These are phyloP conservation scores for Pangasianodon gigas DNA, from an alignment of 2,113 vertebrate genomes.

Conservation along the genomic window DNA sequence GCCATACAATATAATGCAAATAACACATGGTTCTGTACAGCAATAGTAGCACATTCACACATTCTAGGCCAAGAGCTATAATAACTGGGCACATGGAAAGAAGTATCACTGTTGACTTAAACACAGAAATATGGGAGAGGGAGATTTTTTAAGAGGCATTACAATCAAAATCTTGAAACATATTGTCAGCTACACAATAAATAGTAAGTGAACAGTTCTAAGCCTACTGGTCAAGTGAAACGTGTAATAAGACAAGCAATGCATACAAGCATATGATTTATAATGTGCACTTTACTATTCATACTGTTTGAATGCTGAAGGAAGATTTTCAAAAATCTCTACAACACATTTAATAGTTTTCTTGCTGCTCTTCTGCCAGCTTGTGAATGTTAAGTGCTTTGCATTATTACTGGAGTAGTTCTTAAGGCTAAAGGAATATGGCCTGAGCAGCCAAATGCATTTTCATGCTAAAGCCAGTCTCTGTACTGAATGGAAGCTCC, in stretches of 20 bases:
- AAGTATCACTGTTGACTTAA: constrained; percentile 45
- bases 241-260: constrained; percentile 39
- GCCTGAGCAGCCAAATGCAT: constrained; percentile 34
- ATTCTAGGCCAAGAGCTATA: constrained; percentile 64
- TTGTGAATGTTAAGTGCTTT: constrained; percentile 53
- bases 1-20: constrained; percentile 90
- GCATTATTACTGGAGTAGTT: constrained; percentile 47
- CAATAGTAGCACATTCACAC: constrained; percentile 80
- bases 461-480: constrained; percentile 15
- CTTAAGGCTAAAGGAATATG: constrained; percentile 39
- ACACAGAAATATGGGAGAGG: constrained; percentile 37
- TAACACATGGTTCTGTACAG: constrained; percentile 83
- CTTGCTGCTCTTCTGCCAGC: constrained; percentile 10
- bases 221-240: constrained; percentile 39
- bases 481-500: constrained; percentile 3
- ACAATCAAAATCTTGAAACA: constrained; percentile 6
- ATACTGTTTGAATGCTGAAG: constrained; percentile 17
- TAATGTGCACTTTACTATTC: constrained; percentile 20
- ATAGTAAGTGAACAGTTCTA: constrained; percentile 42
- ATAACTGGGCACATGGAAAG: constrained; percentile 46
- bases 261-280: constrained; percentile 25
- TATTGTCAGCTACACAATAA: constrained; percentile 36
- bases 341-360: background rate
- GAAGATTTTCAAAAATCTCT: constrained; percentile 7
- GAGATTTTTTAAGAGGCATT: background rate